These are phyloP conservation scores for Laticauda colubrina DNA, from an alignment of 2,113 vertebrate genomes.

Conservation along the genomic window DNA sequence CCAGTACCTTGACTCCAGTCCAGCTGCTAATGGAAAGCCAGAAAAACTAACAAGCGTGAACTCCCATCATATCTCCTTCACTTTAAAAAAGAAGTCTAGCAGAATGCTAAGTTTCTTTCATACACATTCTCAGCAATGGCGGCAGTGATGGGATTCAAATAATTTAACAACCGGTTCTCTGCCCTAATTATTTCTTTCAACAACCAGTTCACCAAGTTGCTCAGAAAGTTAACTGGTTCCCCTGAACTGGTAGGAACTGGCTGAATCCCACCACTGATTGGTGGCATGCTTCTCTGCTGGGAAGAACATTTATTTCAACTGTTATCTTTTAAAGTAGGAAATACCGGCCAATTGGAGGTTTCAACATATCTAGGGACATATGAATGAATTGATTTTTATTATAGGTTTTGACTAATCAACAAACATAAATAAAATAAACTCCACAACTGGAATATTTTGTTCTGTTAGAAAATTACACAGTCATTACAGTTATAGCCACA, in stretches of 20 bases:
- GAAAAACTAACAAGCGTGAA: neutral
- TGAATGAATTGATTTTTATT: neutral
- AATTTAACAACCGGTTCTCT: no score
- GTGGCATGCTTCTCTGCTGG: neutral
- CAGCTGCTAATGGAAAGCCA: neutral
- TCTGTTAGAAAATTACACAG: neutral
- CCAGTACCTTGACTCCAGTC: neutral
- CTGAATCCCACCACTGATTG: no score
- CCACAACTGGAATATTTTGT: neutral
- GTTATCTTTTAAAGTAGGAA: neutral
- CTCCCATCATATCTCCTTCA: neutral
- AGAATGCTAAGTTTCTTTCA: neutral
- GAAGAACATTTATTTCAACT: neutral
- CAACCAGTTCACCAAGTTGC: no score
- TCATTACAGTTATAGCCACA: neutral
- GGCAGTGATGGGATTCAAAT: no score
- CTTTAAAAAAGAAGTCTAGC: neutral
- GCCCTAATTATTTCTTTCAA: no score
- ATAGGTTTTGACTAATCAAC: neutral
- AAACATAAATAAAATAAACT: neutral
- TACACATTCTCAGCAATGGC: neutral
- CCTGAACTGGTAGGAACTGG: no score
- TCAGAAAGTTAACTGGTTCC: no score
- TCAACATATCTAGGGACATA: neutral
- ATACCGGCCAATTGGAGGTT: conserved; percentile 10